A percentile compares a stretch with the other conserved stretches of the same genome.
phyloP scores from a whole-genome alignment of 2,888 invertebrate species.

The Agrotis clavis region DNA sequence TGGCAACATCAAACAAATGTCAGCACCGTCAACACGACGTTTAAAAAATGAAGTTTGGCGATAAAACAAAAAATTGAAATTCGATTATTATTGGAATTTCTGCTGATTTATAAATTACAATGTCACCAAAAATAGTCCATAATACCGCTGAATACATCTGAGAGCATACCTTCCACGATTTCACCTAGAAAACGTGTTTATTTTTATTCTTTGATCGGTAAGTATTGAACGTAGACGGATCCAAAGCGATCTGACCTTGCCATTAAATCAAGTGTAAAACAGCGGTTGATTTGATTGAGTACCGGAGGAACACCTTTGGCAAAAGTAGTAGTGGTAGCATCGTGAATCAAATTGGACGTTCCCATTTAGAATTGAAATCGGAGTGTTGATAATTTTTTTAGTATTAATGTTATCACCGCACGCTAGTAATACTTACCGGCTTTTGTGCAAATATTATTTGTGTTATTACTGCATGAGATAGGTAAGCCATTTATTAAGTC shows the following conservation, averaged over 20 bases:
- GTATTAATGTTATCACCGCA: slow-evolving; percentile 1
- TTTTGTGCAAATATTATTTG: background rate
- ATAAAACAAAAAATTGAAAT: slow-evolving; percentile 39
- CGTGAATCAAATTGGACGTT: slow-evolving; percentile 21
- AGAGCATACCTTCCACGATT: slow-evolving; percentile 19
- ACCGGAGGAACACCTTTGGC: slow-evolving; percentile 64
- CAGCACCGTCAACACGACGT: slow-evolving; percentile 55
- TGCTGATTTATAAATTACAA: slow-evolving; percentile 52
- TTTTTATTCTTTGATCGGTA: slow-evolving; percentile 36
- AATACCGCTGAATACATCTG: slow-evolving; percentile 16
- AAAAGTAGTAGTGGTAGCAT: slow-evolving; percentile 39
- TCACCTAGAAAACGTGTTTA: slow-evolving; percentile 35
- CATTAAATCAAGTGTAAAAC: slow-evolving; percentile 64
- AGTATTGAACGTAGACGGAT: slow-evolving; percentile 38
- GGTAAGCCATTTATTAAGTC: background rate
- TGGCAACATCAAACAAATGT: slow-evolving; percentile 48
- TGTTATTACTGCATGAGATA: background rate
- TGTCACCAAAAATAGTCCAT: slow-evolving; percentile 41
- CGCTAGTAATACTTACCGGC: background rate
- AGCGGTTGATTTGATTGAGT: slow-evolving; percentile 70
- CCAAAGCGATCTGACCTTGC: slow-evolving; percentile 67
- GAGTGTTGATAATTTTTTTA: slow-evolving; percentile 26
- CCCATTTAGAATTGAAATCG: slow-evolving; percentile 4
- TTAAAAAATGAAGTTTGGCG: slow-evolving; percentile 48
- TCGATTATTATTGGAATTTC: slow-evolving; percentile 31